Conservation (phyloP, 2,888 invertebrate species). For the Arenicola marina region DNA sequence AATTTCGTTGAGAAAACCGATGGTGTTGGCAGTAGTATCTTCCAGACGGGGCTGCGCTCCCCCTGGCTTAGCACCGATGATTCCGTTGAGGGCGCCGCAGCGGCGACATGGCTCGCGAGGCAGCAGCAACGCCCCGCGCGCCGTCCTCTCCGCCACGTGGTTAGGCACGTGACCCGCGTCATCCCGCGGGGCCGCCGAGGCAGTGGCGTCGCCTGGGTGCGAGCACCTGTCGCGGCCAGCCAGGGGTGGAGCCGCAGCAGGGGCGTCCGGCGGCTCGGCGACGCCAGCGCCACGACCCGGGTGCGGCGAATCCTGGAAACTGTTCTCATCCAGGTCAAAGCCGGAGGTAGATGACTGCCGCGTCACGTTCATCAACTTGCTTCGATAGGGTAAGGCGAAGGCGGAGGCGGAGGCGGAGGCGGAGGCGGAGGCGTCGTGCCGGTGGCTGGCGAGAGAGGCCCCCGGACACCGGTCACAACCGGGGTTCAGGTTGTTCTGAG, state of each 20-base stretch:
- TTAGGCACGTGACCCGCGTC: neutral
- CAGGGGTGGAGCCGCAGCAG: neutral
- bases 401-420: too few species aligned
- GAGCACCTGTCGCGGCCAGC: neutral
- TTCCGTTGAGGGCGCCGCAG: too few species aligned
- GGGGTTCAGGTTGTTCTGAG: too few species aligned
- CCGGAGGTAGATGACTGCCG: slow-evolving; percentile 38
- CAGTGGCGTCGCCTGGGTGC: neutral
- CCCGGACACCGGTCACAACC: too few species aligned
- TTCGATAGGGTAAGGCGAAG: too few species aligned
- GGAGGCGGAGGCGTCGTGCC: too few species aligned
- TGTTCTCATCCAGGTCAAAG: slow-evolving; percentile 49
- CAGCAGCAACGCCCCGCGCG: neutral
- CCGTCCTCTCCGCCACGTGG: neutral
- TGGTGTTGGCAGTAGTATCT: too few species aligned
- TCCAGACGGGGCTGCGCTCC: neutral
- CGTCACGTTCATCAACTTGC: slow-evolving; percentile 21
- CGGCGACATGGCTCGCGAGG: too few species aligned
- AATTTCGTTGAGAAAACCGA: too few species aligned
- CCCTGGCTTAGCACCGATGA: too few species aligned
- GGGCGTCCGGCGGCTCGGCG: neutral
- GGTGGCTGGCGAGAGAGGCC: too few species aligned
- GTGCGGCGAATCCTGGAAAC: slow-evolving; percentile 43
- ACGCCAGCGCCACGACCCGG: too few species aligned
- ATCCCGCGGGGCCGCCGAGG: neutral